Conservation (phyloP, 2,113 vertebrate genomes). For the Chaenogobius annularis region DNA sequence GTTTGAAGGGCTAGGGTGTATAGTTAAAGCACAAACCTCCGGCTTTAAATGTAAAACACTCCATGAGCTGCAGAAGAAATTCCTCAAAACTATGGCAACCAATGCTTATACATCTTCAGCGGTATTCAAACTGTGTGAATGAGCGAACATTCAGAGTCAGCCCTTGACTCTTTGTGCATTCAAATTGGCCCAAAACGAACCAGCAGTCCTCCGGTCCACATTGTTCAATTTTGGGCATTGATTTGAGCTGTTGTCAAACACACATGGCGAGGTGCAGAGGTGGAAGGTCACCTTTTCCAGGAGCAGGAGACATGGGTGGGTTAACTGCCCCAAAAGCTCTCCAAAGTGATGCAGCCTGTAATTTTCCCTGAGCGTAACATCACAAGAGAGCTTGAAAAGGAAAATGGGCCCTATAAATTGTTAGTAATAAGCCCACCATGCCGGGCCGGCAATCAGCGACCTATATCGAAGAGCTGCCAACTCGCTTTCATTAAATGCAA, state of each 20-base stretch:
- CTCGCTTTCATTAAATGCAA: constrained; percentile 13
- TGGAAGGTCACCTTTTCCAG: constrained; percentile 31
- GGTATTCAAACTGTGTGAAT: constrained; percentile 14
- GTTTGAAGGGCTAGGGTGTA: background rate
- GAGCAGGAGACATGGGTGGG: constrained; percentile 18
- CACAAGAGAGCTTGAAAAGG: constrained; percentile 42
- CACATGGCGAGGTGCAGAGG: background rate
- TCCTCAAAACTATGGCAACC: constrained; percentile 1
- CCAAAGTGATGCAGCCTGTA: constrained; percentile 38
- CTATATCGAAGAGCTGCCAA: constrained; percentile 30
- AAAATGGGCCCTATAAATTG: constrained; percentile 42
- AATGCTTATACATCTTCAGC: constrained; percentile 4
- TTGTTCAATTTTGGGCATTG: constrained; percentile 23
- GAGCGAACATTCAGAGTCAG: constrained; percentile 6
- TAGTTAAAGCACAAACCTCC: background rate
- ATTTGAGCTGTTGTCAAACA: constrained; percentile 27
- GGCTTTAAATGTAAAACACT: background rate
- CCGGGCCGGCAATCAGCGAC: constrained; percentile 33
- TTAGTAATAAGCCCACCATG: constrained; percentile 28
- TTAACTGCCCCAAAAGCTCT: constrained; percentile 30
- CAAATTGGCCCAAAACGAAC: constrained; percentile 16
- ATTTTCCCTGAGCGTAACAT: constrained; percentile 40
- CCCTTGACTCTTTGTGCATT: constrained; percentile 1
- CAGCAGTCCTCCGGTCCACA: constrained; percentile 1
- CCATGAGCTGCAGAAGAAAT: background rate